phyloP scores from a whole-genome alignment of 1,140 invertebrate species.

The Orchestia grillus region DNA sequence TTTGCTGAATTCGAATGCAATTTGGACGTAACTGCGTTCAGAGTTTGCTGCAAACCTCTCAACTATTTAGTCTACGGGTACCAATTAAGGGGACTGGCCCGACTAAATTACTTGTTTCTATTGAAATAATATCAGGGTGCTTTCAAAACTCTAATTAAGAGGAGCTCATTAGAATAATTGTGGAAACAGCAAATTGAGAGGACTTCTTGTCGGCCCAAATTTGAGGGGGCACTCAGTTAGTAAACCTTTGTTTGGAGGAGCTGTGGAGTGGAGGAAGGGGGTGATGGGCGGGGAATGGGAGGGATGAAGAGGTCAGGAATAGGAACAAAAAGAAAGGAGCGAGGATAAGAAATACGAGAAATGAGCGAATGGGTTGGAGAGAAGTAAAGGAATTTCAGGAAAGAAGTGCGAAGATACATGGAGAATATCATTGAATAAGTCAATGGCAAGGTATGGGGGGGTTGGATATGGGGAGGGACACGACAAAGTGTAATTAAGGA shows the following conservation, averaged over 20 bases:
- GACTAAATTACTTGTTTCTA: neutral
- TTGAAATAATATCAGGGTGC: neutral
- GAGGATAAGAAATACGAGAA: neutral
- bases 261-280: neutral
- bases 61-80: neutral
- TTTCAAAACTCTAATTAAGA: constrained; percentile 4
- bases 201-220: neutral
- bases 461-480: neutral
- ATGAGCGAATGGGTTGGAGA: neutral
- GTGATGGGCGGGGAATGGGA: neutral
- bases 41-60: neutral
- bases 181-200: neutral
- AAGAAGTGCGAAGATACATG: neutral
- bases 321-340: neutral
- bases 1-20: constrained; percentile 20
- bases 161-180: constrained; percentile 17
- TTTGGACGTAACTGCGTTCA: neutral
- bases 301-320: neutral
- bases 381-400: neutral
- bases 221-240: neutral
- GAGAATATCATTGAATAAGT: too few relatives aligned
- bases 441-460: too few relatives aligned
- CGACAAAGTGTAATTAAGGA: neutral
- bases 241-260: neutral
- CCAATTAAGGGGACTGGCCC: neutral